These are phyloP conservation scores for Halcyon badia DNA, from an alignment of 2,797 vertebrate genomes.

Conservation along the genomic window DNA sequence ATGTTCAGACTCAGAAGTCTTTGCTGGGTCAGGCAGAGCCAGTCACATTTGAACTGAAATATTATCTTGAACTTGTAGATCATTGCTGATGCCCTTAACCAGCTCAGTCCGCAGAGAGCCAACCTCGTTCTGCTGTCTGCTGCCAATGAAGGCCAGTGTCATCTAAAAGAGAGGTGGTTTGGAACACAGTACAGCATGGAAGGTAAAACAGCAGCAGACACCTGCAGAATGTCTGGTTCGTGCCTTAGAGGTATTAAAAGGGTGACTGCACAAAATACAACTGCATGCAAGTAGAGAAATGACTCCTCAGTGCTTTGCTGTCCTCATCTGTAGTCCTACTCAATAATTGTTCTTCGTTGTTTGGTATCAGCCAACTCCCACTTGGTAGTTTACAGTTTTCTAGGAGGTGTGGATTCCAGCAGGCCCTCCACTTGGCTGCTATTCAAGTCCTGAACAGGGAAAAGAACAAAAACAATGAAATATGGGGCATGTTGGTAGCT, in stretches of 20 bases:
- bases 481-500: not conserved
- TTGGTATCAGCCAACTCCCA: not conserved
- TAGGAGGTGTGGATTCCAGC: not conserved
- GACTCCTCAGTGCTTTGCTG: not conserved
- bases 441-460: not conserved
- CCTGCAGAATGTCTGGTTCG: not conserved
- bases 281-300: not conserved
- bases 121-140: slow-evolving; percentile 93
- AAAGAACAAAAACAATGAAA: not conserved
- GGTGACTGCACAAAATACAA: not conserved
- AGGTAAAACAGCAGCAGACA: slow-evolving; percentile 78
- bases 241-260: not conserved
- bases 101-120: slow-evolving; percentile 87
- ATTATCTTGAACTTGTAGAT: slow-evolving; percentile 80
- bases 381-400: not conserved
- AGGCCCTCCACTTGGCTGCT: not conserved
- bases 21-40: not conserved
- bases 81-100: slow-evolving; percentile 86
- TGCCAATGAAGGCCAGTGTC: slow-evolving; percentile 90
- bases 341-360: not conserved
- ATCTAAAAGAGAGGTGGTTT: slow-evolving; percentile 92
- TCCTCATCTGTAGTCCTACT: not conserved
- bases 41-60: not conserved
- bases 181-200: slow-evolving; percentile 90
- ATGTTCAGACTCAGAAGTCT: not conserved